Evolutionary conservation across 1,140 invertebrate species (phyloP).

Genomic region (Zaprionus taronus): DNA sequence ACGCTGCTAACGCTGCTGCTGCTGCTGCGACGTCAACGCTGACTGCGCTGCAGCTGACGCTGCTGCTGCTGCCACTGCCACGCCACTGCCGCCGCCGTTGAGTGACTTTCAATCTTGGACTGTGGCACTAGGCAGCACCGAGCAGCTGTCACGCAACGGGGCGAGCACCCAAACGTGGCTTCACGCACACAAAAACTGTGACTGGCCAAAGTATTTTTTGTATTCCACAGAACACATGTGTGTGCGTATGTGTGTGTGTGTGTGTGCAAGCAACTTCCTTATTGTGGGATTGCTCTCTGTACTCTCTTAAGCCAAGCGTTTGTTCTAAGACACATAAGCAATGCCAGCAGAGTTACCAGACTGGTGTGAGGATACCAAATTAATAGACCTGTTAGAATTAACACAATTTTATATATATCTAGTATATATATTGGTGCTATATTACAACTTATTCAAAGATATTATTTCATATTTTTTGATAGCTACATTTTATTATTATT

Average conservation of each 20-base stretch:
- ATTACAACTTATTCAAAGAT: too few relatives aligned
- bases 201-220: conserved; percentile 14
- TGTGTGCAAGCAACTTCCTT: conserved; percentile 26
- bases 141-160: conserved; percentile 37
- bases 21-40: conserved; percentile 20
- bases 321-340: not conserved
- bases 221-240: not conserved
- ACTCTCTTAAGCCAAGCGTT: conserved; percentile 32
- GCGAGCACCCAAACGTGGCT: not conserved
- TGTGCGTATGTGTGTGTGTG: conserved; percentile 11
- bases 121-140: conserved; percentile 24
- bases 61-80: too few relatives aligned
- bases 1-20: conserved; percentile 14
- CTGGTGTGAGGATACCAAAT: not conserved
- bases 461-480: too few relatives aligned
- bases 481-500: too few relatives aligned
- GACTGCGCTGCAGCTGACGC: conserved; percentile 16
- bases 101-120: conserved; percentile 52
- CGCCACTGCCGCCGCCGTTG: conserved; percentile 10
- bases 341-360: conserved; percentile 22
- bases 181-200: conserved; percentile 21
- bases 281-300: conserved; percentile 17
- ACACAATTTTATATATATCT: too few relatives aligned
- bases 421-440: too few relatives aligned
- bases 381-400: not conserved